Evolutionary conservation across 2,797 vertebrate species (phyloP).

Genomic region (Chelon labrosus): DNA sequence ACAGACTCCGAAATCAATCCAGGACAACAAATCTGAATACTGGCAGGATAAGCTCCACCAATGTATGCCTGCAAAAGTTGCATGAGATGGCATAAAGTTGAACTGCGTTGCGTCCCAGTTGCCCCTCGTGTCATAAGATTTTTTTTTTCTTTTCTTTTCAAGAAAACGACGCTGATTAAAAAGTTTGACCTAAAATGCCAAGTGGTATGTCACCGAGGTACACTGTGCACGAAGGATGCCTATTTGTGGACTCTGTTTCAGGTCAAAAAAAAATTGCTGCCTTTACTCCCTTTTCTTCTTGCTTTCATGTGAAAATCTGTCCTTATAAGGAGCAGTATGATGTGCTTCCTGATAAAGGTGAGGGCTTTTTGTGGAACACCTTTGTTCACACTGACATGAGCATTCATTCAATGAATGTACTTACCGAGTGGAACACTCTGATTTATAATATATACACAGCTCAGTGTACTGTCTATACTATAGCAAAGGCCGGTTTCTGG

Average conservation of each 20-base stretch:
- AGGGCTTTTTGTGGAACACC: constrained; percentile 24
- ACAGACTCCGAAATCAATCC: neutral
- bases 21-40: neutral
- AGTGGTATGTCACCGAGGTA: too few relatives aligned
- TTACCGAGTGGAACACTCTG: too few relatives aligned
- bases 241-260: constrained; percentile 22
- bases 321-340: constrained; percentile 20
- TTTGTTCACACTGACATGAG: neutral
- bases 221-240: too few relatives aligned
- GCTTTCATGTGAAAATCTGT: constrained; percentile 50
- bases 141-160: neutral
- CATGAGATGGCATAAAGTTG: neutral
- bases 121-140: too few relatives aligned
- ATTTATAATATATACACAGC: too few relatives aligned
- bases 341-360: constrained; percentile 32
- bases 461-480: too few relatives aligned
- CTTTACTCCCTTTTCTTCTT: constrained; percentile 40
- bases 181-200: too few relatives aligned
- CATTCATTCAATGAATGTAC: too few relatives aligned
- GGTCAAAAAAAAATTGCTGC: constrained; percentile 44
- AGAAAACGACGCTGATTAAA: too few relatives aligned
- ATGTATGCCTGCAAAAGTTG: neutral
- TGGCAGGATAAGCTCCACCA: neutral
- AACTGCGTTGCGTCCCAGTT: neutral
- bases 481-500: too few relatives aligned